Base-by-base conservation (phyloP, 2,113 vertebrate genomes). In the Chlamydotis undulata region DNA sequence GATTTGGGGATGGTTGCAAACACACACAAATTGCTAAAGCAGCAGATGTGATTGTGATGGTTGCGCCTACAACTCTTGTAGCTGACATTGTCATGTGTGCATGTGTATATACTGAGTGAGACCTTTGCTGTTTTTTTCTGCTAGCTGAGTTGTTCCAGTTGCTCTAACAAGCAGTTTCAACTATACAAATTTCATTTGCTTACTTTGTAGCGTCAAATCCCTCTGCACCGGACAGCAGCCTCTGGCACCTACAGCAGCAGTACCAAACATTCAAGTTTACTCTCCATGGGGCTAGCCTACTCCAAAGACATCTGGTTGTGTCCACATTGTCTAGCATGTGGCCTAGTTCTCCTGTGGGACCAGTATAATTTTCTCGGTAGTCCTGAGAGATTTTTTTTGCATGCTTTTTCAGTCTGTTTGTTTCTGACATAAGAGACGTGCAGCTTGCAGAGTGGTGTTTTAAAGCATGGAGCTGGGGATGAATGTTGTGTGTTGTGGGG, bases 141-240 rank as follows among this genome's bases (percentile, higher is more conserved):
- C 45, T 41, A 83, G 14, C 47, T 0, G 0, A 64, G 11, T 55
- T 5, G 0, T n/a, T 82, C 74, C 73, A n/a, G 19, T 50, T 89
- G 29, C 82, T 82, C 17, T 1, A 55, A 60, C 0, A 1, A 68
- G n/a, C 0, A 0, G 14, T 79, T 84, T 0, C 3, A 81, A 64
- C 53, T n/a, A 19, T 10, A 35, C 1, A 6, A 33, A 53, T 52
- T 52, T 22, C 0, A 25, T 76, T 83, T 82, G 11, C 29, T 64
- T 60, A 14, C 25, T 39, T 21, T 82, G n/a, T 17, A 33, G 12
- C 2, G 6, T 63, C 60, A 63, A 91, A 75, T 10, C 19, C 17
- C 23, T 59, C 21, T 0, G 0, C 60, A 33, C 14, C 2, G 1
- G n/a, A n/a, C 28, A 68, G 81, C 60, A 78, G 37, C 7, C 37